Conservation (phyloP, 2,113 vertebrate genomes). For the Dendrocopos noguchii region DNA sequence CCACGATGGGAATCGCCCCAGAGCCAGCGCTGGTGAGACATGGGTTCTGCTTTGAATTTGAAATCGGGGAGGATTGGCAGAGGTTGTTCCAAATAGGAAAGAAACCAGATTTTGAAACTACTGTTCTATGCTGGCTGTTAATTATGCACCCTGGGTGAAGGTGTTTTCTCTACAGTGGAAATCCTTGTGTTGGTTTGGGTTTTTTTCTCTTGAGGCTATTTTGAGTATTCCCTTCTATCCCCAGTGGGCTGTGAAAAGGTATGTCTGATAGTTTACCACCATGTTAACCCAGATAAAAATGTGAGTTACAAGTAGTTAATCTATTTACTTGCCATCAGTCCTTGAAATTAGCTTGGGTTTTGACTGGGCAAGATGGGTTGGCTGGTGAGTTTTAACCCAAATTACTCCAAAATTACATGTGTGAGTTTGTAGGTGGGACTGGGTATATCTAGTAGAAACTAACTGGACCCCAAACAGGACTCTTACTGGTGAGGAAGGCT, state of each 20-base stretch:
- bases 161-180: not conserved
- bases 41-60: not conserved
- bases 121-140: not conserved
- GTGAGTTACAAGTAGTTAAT: not conserved
- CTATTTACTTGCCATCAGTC: not conserved
- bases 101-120: not conserved
- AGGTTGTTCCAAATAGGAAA: not conserved
- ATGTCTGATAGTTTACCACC: not conserved
- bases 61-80: not conserved
- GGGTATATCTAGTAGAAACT: not conserved
- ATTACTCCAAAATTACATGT: not conserved
- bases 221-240: not conserved
- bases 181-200: not conserved
- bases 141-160: not conserved
- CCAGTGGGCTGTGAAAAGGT: not conserved
- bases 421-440: rapidly evolving
- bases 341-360: not conserved
- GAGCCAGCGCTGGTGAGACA: not conserved
- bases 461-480: not conserved
- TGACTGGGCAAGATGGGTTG: not conserved
- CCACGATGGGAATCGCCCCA: not conserved
- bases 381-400: not conserved
- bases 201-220: not conserved
- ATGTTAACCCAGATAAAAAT: not conserved
- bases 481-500: rapidly evolving